A percentile compares a stretch with the other conserved stretches of the same genome.
Conservation (phyloP, 2,888 invertebrate genomes). For the Choristoneura rosaceana region DNA sequence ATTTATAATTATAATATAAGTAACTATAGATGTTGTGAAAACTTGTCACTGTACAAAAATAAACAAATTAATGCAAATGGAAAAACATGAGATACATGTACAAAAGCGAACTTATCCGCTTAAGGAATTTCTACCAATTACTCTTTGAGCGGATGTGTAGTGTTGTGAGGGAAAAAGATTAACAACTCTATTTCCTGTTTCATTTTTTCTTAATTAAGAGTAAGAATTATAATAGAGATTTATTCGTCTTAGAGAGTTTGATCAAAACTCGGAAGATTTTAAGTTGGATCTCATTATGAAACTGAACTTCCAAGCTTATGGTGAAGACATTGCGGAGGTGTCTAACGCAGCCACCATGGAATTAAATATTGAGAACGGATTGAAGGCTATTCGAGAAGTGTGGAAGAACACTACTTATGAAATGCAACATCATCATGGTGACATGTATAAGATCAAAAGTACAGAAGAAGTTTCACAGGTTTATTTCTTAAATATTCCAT, state of each 20-base stretch:
- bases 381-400: slow-evolving; percentile 88
- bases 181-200: not conserved
- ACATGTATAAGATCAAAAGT: slow-evolving; percentile 89
- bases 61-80: no score
- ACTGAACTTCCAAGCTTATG: slow-evolving; percentile 92
- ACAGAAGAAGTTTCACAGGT: slow-evolving; percentile 92
- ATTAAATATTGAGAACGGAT: slow-evolving; percentile 92
- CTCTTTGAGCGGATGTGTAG: no score
- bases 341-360: slow-evolving; percentile 96
- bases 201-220: not conserved
- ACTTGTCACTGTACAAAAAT: no score
- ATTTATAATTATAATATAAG: no score
- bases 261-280: slow-evolving; percentile 91
- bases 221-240: not conserved
- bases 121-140: not conserved
- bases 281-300: slow-evolving; percentile 92
- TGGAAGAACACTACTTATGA: slow-evolving; percentile 91
- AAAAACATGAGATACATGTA: no score
- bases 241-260: slow-evolving; percentile 86
- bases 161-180: no score
- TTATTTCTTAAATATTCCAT: not conserved
- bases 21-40: no score
- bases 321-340: slow-evolving; percentile 93
- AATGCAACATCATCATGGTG: slow-evolving; percentile 89
- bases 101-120: no score